Base-by-base conservation (phyloP, 2,113 vertebrate genomes). In the Anoura caudifer region DNA sequence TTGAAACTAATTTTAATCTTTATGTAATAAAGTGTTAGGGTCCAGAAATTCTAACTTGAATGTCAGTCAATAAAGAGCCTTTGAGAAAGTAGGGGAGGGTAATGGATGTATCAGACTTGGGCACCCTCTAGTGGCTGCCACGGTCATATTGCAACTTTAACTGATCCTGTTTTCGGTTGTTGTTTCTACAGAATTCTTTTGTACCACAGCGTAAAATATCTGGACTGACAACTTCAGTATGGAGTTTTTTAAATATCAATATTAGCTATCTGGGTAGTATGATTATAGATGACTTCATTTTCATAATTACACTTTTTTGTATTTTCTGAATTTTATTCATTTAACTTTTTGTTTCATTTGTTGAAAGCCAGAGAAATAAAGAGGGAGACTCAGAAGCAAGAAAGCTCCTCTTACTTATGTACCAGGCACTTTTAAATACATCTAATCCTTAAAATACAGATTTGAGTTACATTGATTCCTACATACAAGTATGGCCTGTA, bases 111-210 rank as follows among this genome's bases (percentile, higher is more conserved):
- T 90, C 95, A 96, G 95, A 11, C 87, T 94, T 96, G 97, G 56
- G 36, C 45, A 95, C 97, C 97, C 97, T 97, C 93, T 97, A 97
- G 95, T 97, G 95, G 95, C 81, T 73, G 38, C 52, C 82, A 0
- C 41, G 59, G 9, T 81, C 90, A 15, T 63, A 69, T 31, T 90
- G 87, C 80, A 91, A 3, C 26, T 70, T 41, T 17, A 50, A 5
- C 50, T 56, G 43, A 17, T 43, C 3, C 36, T 95, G 56, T 26
- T 63, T 54, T 20, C 28, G 9, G 0, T 38, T 5, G 4, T 54
- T 43, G 22, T 92, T 94, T 41, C 16, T 80, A 3, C 31, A 73
- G 5, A 79, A 73, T 50, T 77, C 16, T 87, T 93, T 41, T 52
- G 5, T 80, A 17, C n/a, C 77, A 33, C 4, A 73, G 26, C 61